A percentile compares a stretch with the other conserved stretches of the same genome.
Evolutionary conservation across 2,888 invertebrate species (phyloP).

Genomic region (Lymantria monacha): DNA sequence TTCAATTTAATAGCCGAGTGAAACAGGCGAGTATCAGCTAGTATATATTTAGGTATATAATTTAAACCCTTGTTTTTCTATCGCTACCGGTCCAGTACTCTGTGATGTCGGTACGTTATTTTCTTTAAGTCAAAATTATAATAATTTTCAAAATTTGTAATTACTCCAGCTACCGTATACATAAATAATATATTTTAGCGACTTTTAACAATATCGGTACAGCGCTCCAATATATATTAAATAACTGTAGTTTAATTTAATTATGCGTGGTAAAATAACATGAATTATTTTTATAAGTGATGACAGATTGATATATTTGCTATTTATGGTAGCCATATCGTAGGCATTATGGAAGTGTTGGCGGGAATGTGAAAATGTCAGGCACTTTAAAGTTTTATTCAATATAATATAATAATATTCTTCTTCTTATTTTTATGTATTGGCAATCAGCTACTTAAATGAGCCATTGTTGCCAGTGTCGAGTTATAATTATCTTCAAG

Average conservation of each 20-base stretch:
- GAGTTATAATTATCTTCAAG: too few species aligned
- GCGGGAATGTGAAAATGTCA: too few species aligned
- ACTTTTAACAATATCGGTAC: conserved; percentile 17
- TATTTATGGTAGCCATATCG: neutral
- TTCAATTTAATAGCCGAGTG: too few species aligned
- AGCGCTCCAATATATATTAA: conserved; percentile 17
- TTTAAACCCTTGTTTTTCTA: conserved; percentile 25
- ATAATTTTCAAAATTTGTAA: conserved; percentile 77
- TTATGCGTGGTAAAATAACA: conserved; percentile 15
- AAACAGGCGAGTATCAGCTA: too few species aligned
- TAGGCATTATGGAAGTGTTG: neutral
- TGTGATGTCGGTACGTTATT: conserved; percentile 51
- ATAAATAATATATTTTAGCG: conserved; percentile 59
- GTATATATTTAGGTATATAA: too few species aligned
- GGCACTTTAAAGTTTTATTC: too few species aligned
- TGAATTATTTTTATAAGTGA: conserved; percentile 17
- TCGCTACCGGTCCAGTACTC: conserved; percentile 48
- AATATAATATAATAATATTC: too few species aligned
- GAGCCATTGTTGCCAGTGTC: too few species aligned
- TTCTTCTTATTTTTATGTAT: too few species aligned
- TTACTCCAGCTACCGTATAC: conserved; percentile 68
- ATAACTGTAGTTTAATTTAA: conserved; percentile 26
- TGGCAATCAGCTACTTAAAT: too few species aligned
- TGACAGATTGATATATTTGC: conserved; percentile 18
- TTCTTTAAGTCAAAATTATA: conserved; percentile 66